phyloP scores from a whole-genome alignment of 2,113 vertebrate genomes.

The Thomomys bottae region DNA sequence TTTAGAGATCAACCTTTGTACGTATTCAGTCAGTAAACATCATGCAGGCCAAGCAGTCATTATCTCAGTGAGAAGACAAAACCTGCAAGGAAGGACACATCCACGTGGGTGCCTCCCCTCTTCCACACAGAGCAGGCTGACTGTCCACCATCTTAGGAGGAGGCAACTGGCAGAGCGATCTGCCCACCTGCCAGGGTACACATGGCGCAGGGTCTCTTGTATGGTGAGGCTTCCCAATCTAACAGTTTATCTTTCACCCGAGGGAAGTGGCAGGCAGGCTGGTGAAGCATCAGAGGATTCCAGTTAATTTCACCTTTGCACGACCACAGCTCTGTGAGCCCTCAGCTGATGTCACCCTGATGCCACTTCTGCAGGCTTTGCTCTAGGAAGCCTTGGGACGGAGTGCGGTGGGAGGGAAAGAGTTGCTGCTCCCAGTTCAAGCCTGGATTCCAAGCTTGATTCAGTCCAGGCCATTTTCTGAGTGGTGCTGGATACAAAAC shows the following conservation, averaged over 20 bases:
- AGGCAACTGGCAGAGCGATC: background rate
- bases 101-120: rapidly evolving
- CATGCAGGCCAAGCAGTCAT: background rate
- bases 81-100: background rate
- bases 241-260: background rate
- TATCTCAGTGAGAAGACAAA: background rate
- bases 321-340: background rate
- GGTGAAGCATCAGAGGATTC: background rate
- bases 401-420: background rate
- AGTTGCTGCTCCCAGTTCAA: background rate
- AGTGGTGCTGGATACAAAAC: background rate
- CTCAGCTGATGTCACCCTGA: background rate
- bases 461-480: background rate
- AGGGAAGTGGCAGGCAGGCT: background rate
- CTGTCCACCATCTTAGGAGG: background rate
- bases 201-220: background rate
- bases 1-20: background rate
- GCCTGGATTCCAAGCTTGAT: background rate
- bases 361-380: background rate
- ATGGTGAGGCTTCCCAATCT: background rate
- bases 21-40: slow-evolving; percentile 26
- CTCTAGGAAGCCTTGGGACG: background rate
- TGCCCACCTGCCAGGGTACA: background rate
- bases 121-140: background rate
- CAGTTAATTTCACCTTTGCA: slow-evolving; percentile 24